Conservation (phyloP, 2,888 invertebrate species). For the Phrixothrix hirtus region DNA sequence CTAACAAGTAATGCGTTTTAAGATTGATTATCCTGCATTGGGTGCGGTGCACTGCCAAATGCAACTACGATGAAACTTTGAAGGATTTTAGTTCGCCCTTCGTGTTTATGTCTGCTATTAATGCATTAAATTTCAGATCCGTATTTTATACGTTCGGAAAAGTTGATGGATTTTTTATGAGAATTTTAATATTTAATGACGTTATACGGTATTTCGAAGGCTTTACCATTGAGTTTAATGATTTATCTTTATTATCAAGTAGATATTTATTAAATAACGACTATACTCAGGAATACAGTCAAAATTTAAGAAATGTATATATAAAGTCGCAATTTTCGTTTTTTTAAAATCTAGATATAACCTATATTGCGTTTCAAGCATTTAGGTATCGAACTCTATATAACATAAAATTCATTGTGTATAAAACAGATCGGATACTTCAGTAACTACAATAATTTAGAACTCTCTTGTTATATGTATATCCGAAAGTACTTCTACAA, state of each 20-base stretch:
- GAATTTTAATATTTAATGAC: constrained; percentile 28
- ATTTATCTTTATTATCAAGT: constrained; percentile 17
- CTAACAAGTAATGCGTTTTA: constrained; percentile 21
- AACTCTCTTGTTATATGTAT: too few species aligned
- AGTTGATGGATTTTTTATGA: constrained; percentile 28
- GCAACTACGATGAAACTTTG: constrained; percentile 18
- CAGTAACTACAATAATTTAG: not conserved
- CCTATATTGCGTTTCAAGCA: too few species aligned
- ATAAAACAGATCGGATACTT: too few species aligned
- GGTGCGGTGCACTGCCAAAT: constrained; percentile 15
- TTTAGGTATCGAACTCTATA: too few species aligned
- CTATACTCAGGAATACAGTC: not conserved
- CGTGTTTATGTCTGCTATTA: constrained; percentile 24
- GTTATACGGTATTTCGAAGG: constrained; percentile 19
- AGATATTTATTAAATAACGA: constrained; percentile 14
- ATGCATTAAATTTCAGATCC: constrained; percentile 27
- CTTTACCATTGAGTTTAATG: constrained; percentile 25
- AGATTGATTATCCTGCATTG: constrained; percentile 27
- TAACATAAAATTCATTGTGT: too few species aligned
- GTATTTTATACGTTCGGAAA: constrained; percentile 22
- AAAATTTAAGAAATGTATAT: too few species aligned
- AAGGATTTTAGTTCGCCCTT: constrained; percentile 13
- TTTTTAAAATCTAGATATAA: too few species aligned
- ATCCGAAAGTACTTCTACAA: not conserved
- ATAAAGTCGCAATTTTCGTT: too few species aligned